A percentile compares a stretch with the other conserved stretches of the same genome.
These are phyloP conservation scores for Brienomyrus brachyistius DNA, from an alignment of 2,113 vertebrate genomes.

Conservation along the genomic window DNA sequence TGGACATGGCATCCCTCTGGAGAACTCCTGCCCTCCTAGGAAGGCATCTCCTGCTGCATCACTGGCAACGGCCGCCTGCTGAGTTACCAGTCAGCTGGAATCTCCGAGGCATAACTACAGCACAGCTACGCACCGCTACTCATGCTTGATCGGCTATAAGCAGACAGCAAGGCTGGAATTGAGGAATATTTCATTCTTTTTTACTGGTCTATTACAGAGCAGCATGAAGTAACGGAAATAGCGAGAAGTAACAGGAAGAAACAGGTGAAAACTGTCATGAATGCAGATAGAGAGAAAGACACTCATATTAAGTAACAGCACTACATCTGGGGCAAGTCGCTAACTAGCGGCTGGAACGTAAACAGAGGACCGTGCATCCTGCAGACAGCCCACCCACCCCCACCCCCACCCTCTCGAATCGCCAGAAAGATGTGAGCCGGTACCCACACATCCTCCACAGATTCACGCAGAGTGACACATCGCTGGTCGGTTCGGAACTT, in stretches of 20 bases:
- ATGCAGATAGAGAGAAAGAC: not conserved
- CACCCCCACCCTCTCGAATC: too few species aligned
- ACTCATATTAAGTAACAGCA: not conserved
- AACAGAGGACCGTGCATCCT: not conserved
- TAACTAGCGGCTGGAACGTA: not conserved
- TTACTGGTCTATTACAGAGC: not conserved
- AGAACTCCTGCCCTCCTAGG: not conserved
- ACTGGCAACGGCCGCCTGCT: not conserved
- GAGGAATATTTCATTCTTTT: not conserved
- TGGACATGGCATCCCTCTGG: not conserved
- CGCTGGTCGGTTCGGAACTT: not conserved
- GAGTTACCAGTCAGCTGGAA: not conserved
- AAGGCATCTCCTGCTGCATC: not conserved
- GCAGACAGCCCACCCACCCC: not conserved
- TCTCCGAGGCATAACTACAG: not conserved
- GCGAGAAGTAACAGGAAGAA: not conserved
- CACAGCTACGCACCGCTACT: too few species aligned
- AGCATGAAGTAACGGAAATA: not conserved
- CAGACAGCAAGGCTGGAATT: not conserved
- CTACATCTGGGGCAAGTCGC: not conserved
- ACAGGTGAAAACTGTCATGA: not conserved
- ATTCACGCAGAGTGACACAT: constrained; percentile 18
- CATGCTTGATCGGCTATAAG: not conserved
- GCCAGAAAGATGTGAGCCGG: not conserved
- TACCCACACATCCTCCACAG: not conserved